phyloP scores from a whole-genome alignment of 2,888 invertebrate genomes.

The Agrilus cyanescens region DNA sequence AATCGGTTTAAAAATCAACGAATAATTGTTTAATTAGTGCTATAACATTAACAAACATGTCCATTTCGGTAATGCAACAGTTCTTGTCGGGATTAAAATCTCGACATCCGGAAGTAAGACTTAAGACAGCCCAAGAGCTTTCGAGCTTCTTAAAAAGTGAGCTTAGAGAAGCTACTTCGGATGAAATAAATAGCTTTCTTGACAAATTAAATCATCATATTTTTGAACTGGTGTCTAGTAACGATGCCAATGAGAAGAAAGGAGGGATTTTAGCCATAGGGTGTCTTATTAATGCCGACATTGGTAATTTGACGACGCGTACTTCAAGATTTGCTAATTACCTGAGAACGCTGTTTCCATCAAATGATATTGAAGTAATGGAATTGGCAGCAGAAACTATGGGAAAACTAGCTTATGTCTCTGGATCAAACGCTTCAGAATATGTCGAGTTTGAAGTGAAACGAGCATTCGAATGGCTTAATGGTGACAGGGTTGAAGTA shows the following conservation, averaged over 20 bases:
- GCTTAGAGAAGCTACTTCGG: conserved; percentile 76
- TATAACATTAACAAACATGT: conserved; percentile 31
- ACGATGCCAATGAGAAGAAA: conserved; percentile 87
- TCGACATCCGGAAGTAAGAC: conserved; percentile 70
- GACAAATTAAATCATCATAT: conserved; percentile 94
- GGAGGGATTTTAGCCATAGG: conserved; percentile 93
- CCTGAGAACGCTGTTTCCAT: conserved; percentile 77
- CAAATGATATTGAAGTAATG: conserved; percentile 87
- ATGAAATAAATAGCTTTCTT: conserved; percentile 81
- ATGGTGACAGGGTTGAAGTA: conserved; percentile 76
- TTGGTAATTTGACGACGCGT: conserved; percentile 80
- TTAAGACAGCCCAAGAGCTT: conserved; percentile 79
- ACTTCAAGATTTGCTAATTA: conserved; percentile 90
- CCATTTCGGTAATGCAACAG: conserved; percentile 54
- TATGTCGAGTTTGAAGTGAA: conserved; percentile 98
- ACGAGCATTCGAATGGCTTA: conserved; percentile 90
- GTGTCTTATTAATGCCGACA: conserved; percentile 85
- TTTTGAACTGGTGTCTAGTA: conserved; percentile 89
- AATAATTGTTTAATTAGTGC: too few species aligned
- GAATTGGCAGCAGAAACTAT: conserved; percentile 93
- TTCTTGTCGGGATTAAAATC: conserved; percentile 84
- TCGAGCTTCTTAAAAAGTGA: conserved; percentile 87
- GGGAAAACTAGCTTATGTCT: conserved; percentile 81
- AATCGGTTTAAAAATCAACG: too few species aligned
- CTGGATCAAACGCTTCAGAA: conserved; percentile 88